Conservation (phyloP, 2,797 vertebrate species). For the Leontocebus nigricollis region DNA sequence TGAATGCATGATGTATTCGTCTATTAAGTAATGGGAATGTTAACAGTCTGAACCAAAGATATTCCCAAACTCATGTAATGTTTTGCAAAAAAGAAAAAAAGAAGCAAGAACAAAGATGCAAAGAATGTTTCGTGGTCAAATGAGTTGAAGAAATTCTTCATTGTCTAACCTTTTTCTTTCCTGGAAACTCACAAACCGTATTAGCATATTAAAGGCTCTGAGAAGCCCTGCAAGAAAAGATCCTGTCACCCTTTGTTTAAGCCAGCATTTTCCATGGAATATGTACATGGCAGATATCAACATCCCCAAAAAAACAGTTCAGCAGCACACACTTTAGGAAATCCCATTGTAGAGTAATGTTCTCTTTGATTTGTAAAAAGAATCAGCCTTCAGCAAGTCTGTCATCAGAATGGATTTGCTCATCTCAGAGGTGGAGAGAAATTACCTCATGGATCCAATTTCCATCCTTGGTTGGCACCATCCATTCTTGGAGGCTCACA, state of each 20-base stretch:
- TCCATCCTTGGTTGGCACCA: neutral
- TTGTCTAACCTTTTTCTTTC: neutral
- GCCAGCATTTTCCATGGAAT: neutral
- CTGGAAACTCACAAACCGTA: neutral
- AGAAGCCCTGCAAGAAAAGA: neutral
- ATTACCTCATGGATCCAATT: too few species aligned
- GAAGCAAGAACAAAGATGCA: too few species aligned
- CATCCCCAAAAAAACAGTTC: neutral
- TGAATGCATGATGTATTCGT: neutral
- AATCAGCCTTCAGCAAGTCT: neutral
- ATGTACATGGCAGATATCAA: neutral
- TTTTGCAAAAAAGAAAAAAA: neutral
- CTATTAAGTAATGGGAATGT: neutral
- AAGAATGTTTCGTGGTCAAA: neutral
- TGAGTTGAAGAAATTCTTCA: neutral
- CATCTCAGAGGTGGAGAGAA: neutral
- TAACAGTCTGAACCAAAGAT: neutral
- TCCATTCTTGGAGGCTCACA: neutral
- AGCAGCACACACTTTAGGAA: neutral
- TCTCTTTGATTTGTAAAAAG: neutral
- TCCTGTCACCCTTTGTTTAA: neutral
- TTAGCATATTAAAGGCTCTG: neutral
- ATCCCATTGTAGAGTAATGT: neutral
- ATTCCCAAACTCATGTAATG: neutral
- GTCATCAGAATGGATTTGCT: neutral